Conservation (phyloP, 2,888 invertebrate species). For the Ochropleura plecta region DNA sequence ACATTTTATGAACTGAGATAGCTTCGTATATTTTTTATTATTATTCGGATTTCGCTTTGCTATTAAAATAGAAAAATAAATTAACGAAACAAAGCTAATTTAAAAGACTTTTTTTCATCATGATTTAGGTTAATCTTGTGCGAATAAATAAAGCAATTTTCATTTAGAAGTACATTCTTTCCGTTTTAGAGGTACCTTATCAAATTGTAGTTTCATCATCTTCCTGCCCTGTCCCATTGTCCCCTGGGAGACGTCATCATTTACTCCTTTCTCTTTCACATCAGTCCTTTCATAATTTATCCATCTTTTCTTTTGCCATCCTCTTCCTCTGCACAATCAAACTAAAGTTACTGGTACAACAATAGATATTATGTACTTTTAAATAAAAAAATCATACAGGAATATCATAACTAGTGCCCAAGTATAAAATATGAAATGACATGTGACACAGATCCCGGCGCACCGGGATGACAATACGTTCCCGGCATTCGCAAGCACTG, state of each 20-base stretch:
- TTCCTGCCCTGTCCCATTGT: too few species aligned
- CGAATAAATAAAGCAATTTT: background rate
- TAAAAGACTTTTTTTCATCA: background rate
- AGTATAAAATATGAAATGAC: slow-evolving; percentile 5
- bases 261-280: too few species aligned
- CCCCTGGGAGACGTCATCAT: too few species aligned
- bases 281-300: too few species aligned
- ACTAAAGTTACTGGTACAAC: background rate
- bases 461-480: slow-evolving; percentile 39
- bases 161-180: background rate
- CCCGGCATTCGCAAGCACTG: slow-evolving; percentile 31
- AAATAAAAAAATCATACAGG: background rate
- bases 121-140: background rate
- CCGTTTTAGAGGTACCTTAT: background rate
- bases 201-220: background rate
- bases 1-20: slow-evolving; percentile 43
- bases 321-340: too few species aligned
- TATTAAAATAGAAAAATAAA: slow-evolving; percentile 1
- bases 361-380: background rate
- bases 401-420: background rate
- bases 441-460: slow-evolving; percentile 37
- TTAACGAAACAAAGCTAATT: background rate
- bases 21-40: slow-evolving; percentile 26
- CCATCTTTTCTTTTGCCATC: too few species aligned
- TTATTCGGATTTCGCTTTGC: slow-evolving; percentile 27